Conservation (phyloP, 2,113 vertebrate genomes). For the Picathartes gymnocephalus region DNA sequence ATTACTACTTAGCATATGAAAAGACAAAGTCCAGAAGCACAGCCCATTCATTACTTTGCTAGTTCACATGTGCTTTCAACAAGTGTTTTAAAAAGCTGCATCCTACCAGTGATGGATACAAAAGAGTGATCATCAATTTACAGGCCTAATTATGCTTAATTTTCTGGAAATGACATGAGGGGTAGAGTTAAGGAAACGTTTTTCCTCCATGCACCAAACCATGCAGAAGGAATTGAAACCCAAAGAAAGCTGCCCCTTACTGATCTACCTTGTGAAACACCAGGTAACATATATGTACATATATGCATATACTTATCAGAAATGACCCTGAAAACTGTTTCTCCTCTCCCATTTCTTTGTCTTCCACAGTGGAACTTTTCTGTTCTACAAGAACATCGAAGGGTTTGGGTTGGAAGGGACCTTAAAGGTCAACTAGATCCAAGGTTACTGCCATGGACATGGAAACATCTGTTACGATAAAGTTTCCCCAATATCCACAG, state of each 20-base stretch:
- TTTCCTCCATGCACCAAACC: background rate
- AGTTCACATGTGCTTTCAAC: background rate
- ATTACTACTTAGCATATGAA: slow-evolving; percentile 28
- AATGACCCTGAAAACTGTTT: background rate
- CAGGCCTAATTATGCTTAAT: background rate
- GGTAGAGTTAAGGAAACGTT: background rate
- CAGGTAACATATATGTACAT: background rate
- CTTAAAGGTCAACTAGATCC: background rate
- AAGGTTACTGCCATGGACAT: background rate
- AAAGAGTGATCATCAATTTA: background rate
- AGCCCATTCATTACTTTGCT: background rate
- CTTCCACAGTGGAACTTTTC: background rate
- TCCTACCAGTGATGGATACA: background rate
- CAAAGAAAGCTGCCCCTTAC: background rate
- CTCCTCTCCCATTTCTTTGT: background rate
- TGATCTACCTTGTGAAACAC: background rate
- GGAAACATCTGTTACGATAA: background rate
- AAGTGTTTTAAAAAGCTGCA: background rate
- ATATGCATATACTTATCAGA: background rate
- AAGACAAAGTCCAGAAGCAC: slow-evolving; percentile 28
- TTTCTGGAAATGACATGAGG: background rate
- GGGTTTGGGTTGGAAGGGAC: background rate
- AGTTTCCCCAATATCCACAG: background rate
- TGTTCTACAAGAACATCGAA: background rate
- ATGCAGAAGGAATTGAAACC: background rate